Conservation (phyloP, 2,797 vertebrate genomes). For the Furcifer pardalis region DNA sequence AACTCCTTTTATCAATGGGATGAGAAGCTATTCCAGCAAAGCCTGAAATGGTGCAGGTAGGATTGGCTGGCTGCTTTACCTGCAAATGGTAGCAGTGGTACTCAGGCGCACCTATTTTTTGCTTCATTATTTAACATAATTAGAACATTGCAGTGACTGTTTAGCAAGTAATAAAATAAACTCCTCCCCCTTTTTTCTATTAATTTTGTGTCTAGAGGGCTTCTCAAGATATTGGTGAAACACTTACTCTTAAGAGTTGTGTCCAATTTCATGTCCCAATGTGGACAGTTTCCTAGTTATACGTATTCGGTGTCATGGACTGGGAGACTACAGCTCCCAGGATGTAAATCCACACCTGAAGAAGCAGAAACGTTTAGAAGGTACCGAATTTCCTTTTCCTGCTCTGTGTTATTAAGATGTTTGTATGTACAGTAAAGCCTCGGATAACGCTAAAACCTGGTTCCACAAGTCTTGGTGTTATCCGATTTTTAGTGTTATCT, state of each 20-base stretch:
- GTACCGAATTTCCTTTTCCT: not conserved
- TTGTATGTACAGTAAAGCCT: too few species aligned
- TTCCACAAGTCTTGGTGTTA: too few species aligned
- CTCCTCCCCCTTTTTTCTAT: not conserved
- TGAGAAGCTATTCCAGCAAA: not conserved
- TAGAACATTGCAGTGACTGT: not conserved
- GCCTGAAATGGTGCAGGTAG: not conserved
- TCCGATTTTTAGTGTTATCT: too few species aligned
- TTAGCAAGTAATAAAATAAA: not conserved
- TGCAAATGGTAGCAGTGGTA: not conserved
- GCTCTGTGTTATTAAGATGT: not conserved
- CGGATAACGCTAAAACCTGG: too few species aligned
- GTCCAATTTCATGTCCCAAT: not conserved
- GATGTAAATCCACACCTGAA: too few species aligned
- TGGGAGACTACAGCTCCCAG: too few species aligned
- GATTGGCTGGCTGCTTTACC: not conserved
- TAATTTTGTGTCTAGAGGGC: not conserved
- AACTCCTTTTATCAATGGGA: not conserved
- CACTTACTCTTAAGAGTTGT: not conserved
- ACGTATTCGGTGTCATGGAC: too few species aligned
- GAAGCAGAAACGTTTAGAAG: not conserved
- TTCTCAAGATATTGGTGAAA: not conserved
- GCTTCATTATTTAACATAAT: not conserved
- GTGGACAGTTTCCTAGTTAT: not conserved
- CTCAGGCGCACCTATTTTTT: not conserved